Evolutionary conservation across 2,113 vertebrate species (phyloP), one percentile per base, ranked within the genome.

Genomic region (Suricata suricatta): DNA sequence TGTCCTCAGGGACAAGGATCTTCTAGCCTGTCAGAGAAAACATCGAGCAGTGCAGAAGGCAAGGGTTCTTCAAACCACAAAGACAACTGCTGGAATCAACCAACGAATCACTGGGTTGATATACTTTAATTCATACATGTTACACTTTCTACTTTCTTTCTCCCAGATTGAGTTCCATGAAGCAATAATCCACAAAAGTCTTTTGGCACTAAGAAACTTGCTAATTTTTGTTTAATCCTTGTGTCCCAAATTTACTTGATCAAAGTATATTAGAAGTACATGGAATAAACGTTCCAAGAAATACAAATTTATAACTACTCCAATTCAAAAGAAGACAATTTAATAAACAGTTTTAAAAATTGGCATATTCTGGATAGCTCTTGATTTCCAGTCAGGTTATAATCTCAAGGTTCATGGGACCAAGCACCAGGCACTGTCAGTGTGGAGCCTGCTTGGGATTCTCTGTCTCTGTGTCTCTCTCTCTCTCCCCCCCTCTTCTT

Each of bases 241-340:
- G 60, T 82, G 35, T 80, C 35, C 35, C 41, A 90, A 88, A 80
- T 1, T 50, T 84, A 95, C 88, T 93, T 83, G 25, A 72, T 64
- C 50, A 93, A 71, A 63, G 16, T 86, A 12, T 52, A 96, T 68
- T 89, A 92, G 50, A 23, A 83, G 11, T 12, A 44, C 15, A 63
- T 6, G 4, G 17, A 92, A 88, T 79, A 80, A 66, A 47, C 74
- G 29, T 87, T 92, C 47, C 23, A 92, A 38, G n/a, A 82, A 92
- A 27, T 72, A 80, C 16, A 57, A 84, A 14, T 10, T 80, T 29
- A 9, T 1, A 64, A 95, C 89, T 64, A n/a, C 31, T 93, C 69
- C 83, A 94, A 79, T 93, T 77, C n/a, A 90, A 90, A 5, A 94
- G 14, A 95, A 19, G 33, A 72, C 8, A 66, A 82, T n/a, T 88